Conservation (phyloP, 2,113 vertebrate genomes). For the Pedionomus torquatus region DNA sequence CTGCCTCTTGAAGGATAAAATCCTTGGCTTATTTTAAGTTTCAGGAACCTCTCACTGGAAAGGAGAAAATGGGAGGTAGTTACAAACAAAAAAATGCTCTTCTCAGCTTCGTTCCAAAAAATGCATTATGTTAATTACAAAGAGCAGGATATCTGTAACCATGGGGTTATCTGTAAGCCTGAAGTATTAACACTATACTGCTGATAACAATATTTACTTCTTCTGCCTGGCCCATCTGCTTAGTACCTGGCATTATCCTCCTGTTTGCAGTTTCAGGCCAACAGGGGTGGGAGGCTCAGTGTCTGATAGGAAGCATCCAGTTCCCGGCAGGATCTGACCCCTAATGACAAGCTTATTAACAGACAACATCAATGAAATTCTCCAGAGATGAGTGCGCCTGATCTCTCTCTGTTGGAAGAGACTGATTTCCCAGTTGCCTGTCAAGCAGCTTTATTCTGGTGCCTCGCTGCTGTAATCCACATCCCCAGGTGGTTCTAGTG, state of each 20-base stretch:
- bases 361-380: not conserved
- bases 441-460: not conserved
- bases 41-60: not conserved
- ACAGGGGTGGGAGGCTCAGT: not conserved
- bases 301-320: not conserved
- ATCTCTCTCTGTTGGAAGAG: not conserved
- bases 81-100: not conserved
- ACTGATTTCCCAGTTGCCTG: not conserved
- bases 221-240: not conserved
- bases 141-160: not conserved
- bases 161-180: not conserved
- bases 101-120: not conserved
- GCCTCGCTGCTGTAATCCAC: not conserved
- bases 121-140: not conserved
- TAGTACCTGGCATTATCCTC: not conserved
- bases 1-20: not conserved
- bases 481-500: not conserved
- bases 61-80: not conserved
- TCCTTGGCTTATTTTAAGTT: not conserved
- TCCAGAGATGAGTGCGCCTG: not conserved
- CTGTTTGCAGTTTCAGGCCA: not conserved
- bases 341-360: constrained; percentile 8
- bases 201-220: not conserved
- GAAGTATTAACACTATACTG: not conserved
- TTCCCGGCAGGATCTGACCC: not conserved